Evolutionary conservation across 2,113 vertebrate genomes (phyloP).

Genomic region (Saiga tatarica): DNA sequence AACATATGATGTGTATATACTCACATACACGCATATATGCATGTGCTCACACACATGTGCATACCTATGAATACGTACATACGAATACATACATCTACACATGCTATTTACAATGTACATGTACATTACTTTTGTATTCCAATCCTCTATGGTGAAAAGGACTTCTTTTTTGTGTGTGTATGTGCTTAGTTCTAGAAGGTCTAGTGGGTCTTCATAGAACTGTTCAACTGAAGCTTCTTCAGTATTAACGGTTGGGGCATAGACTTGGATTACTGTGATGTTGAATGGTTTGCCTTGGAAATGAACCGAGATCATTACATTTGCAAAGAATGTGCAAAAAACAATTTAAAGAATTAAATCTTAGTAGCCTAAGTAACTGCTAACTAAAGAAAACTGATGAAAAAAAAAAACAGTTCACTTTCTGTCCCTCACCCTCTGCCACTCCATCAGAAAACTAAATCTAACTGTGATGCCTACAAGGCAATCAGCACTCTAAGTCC

Average conservation of each 20-base stretch:
- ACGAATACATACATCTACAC: fast-evolving
- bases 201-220: background rate
- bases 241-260: background rate
- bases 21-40: background rate
- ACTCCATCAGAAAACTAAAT: background rate
- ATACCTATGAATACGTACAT: background rate
- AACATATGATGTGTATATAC: background rate
- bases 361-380: background rate
- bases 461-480: background rate
- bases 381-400: background rate
- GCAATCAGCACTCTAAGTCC: background rate
- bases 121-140: background rate
- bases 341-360: background rate
- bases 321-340: background rate
- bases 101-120: background rate
- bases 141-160: background rate
- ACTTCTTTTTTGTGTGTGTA: background rate
- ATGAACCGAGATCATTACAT: background rate
- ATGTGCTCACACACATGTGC: background rate
- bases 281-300: background rate
- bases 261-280: background rate
- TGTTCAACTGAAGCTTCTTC: background rate
- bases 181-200: background rate
- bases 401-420: background rate
- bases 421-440: background rate